A percentile compares a stretch with the other conserved stretches of the same genome.
Evolutionary conservation across 1,140 invertebrate species (phyloP).

Genomic region (Drosophila orena): DNA sequence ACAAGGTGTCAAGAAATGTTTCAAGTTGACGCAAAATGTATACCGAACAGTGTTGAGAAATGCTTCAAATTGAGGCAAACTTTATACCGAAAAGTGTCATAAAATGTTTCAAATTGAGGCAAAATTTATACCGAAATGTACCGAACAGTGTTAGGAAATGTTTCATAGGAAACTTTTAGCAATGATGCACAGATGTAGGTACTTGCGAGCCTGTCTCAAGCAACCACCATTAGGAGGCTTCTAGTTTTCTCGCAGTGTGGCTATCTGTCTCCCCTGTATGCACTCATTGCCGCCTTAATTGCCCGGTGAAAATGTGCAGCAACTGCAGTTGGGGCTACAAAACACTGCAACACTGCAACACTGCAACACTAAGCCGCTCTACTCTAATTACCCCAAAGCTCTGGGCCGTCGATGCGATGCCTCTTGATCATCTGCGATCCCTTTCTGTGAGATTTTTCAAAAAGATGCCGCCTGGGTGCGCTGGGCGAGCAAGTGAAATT

Average conservation of each 20-base stretch:
- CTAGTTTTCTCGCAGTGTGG: slow-evolving; percentile 2
- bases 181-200: too few species aligned
- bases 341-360: slow-evolving; percentile 18
- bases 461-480: slow-evolving; percentile 39
- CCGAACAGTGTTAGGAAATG: too few species aligned
- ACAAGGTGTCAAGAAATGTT: too few species aligned
- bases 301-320: slow-evolving; percentile 58
- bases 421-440: slow-evolving; percentile 43
- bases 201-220: too few species aligned
- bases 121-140: too few species aligned
- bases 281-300: slow-evolving; percentile 62
- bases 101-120: too few species aligned
- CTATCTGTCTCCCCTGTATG: slow-evolving; percentile 45
- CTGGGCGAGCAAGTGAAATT: slow-evolving; percentile 49
- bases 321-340: slow-evolving; percentile 12
- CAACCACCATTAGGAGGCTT: too few species aligned
- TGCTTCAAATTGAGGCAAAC: too few species aligned
- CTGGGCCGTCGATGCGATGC: slow-evolving; percentile 38
- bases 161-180: too few species aligned
- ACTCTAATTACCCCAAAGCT: slow-evolving; percentile 54
- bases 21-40: too few species aligned
- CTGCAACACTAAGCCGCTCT: slow-evolving; percentile 43
- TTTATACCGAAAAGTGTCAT: too few species aligned
- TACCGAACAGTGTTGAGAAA: too few species aligned
- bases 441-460: slow-evolving; percentile 35